Evolutionary conservation across 2,888 invertebrate species (phyloP).

Genomic region (Spodoptera picta): DNA sequence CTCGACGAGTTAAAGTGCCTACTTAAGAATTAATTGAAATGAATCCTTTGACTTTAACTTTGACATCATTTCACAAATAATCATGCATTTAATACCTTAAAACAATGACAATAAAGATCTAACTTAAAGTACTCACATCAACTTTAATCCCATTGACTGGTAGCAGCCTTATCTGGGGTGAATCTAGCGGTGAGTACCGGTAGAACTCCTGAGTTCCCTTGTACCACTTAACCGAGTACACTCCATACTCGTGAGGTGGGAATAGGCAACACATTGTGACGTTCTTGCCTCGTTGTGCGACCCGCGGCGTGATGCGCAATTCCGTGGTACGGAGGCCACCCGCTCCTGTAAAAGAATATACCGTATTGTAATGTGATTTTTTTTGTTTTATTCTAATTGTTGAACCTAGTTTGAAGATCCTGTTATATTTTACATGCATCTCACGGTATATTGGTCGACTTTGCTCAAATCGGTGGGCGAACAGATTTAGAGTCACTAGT

Average conservation of each 20-base stretch:
- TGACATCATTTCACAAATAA: too few species aligned
- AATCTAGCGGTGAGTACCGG: conserved; percentile 93
- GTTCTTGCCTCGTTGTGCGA: conserved; percentile 91
- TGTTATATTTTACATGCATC: too few species aligned
- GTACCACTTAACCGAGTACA: conserved; percentile 96
- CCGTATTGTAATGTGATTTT: too few species aligned
- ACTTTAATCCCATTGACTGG: conserved; percentile 92
- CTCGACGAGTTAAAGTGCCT: too few species aligned
- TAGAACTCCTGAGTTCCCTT: conserved; percentile 95
- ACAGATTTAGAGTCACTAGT: too few species aligned
- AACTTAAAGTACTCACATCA: conserved; percentile 91
- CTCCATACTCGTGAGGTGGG: conserved; percentile 92
- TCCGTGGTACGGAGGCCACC: conserved; percentile 92
- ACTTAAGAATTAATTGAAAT: too few species aligned
- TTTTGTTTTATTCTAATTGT: too few species aligned
- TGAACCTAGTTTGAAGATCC: too few species aligned
- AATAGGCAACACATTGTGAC: conserved; percentile 93
- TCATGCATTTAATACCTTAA: background rate
- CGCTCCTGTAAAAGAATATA: conserved; percentile 83
- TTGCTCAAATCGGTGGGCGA: too few species aligned
- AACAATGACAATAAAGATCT: background rate
- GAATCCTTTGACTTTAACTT: too few species aligned
- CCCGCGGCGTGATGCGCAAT: conserved; percentile 91
- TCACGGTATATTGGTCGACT: too few species aligned
- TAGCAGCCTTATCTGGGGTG: conserved; percentile 92